Percentiles rank a stretch among this genome's conserved stretches.
Conservation (phyloP, 1,140 invertebrate genomes). For the Bilobella aurantiaca region DNA sequence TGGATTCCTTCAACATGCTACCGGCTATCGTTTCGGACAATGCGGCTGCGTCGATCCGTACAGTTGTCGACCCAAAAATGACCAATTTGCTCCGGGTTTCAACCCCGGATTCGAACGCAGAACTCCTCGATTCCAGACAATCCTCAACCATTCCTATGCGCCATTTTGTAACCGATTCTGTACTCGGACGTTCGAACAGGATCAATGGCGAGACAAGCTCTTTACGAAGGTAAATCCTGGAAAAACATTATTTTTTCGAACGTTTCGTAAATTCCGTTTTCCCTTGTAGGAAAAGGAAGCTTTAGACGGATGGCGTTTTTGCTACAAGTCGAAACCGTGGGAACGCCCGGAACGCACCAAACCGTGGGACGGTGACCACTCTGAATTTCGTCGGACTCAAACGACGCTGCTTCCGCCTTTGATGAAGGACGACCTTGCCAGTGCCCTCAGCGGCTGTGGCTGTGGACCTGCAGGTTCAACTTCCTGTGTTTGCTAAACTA, state of each 20-base stretch:
- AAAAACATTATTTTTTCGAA: neutral
- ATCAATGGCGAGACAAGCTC: slow-evolving; percentile 30
- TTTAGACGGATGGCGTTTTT: slow-evolving; percentile 31
- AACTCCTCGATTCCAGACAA: slow-evolving; percentile 29
- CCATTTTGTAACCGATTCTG: slow-evolving; percentile 33
- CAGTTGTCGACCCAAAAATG: slow-evolving; percentile 3
- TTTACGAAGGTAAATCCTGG: slow-evolving; percentile 19
- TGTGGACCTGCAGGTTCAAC: slow-evolving; percentile 15
- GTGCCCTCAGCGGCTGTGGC: slow-evolving; percentile 20
- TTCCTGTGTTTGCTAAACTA: neutral
- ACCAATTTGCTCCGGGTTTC: neutral
- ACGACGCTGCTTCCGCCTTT: slow-evolving; percentile 23
- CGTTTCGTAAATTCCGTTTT: neutral
- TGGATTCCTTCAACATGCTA: slow-evolving; percentile 28
- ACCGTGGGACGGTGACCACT: slow-evolving; percentile 33
- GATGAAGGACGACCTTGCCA: slow-evolving; percentile 29
- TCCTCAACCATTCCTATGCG: slow-evolving; percentile 30
- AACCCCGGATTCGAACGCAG: slow-evolving; percentile 8
- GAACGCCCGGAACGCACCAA: slow-evolving; percentile 26
- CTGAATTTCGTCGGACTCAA: slow-evolving; percentile 30
- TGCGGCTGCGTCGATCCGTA: slow-evolving; percentile 27
- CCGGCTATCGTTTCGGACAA: slow-evolving; percentile 24
- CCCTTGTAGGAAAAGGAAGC: slow-evolving; percentile 27
- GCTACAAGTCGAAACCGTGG: slow-evolving; percentile 30
- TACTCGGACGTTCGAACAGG: slow-evolving; percentile 29